Evolutionary conservation across 2,797 vertebrate species (phyloP).

Genomic region (Apogon talboti): DNA sequence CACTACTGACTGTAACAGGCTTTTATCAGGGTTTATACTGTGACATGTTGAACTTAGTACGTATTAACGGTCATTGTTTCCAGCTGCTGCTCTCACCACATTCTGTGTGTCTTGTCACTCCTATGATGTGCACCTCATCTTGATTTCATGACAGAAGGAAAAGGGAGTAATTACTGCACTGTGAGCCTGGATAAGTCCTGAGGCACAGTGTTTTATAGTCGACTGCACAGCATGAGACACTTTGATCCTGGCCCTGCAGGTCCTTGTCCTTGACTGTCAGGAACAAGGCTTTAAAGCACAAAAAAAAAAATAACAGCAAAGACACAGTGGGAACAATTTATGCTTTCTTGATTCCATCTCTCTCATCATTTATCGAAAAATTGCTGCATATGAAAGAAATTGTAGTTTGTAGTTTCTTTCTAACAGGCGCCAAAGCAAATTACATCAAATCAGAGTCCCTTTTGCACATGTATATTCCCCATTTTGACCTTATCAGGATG

Average conservation of each 20-base stretch:
- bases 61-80: slow-evolving; percentile 35
- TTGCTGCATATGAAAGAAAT: slow-evolving; percentile 18
- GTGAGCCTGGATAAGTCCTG: slow-evolving; percentile 49
- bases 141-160: slow-evolving; percentile 21
- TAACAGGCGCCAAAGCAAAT: slow-evolving; percentile 1
- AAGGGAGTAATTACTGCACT: slow-evolving; percentile 44
- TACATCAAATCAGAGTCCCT: slow-evolving; percentile 17
- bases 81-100: slow-evolving; percentile 11
- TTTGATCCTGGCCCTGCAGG: slow-evolving; percentile 69
- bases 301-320: slow-evolving; percentile 66
- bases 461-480: slow-evolving; percentile 25
- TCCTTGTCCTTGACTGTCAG: slow-evolving; percentile 63
- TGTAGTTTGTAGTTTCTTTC: not conserved
- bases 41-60: slow-evolving; percentile 6
- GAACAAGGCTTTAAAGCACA: slow-evolving; percentile 30
- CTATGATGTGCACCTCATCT: not conserved
- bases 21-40: slow-evolving; percentile 31
- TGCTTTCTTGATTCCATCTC: slow-evolving; percentile 47
- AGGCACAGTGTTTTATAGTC: slow-evolving; percentile 63
- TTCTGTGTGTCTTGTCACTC: slow-evolving; percentile 17
- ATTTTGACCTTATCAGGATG: slow-evolving; percentile 61
- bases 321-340: slow-evolving; percentile 54
- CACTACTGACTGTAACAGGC: slow-evolving; percentile 22
- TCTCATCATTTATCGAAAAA: slow-evolving; percentile 22
- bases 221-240: slow-evolving; percentile 47